Base-by-base conservation (phyloP, 2,113 vertebrate genomes). In the Prunella fulvescens region DNA sequence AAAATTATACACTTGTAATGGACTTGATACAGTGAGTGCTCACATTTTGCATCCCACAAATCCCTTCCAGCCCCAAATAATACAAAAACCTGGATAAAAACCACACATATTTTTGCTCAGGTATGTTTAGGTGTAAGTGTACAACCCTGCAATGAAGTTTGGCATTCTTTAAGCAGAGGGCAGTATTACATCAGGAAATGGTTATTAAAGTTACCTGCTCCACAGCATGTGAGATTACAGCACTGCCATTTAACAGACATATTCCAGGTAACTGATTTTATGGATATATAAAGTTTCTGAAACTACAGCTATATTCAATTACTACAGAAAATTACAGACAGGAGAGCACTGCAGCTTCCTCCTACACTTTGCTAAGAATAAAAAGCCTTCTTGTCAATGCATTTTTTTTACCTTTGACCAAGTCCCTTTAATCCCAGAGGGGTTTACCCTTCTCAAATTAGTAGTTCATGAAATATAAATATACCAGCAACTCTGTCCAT, bases 131-230 rank as follows among this genome's bases (percentile, higher is more conserved):
- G 20, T 66, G 72, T 29, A 91, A 42, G 51, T 8, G 45, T 4
- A 56, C 53, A 74, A 23, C 40, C 42, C 56, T 6, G 60, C 92
- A 95, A 92, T 91, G 91, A 95, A 95, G 78, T 93, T 94, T 94
- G 45, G 67, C 74, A 86, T 92, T 97, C 67, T 86, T 91, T 95
- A 92, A 95, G 96, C 66, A 93, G 93, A 94, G 90, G 97, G 89
- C 92, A 95, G 92, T 69, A 57, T 92, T 92, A 92, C 76, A 92
- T 93, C 81, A 84, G 88, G 56, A 96, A 93, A 95, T 24, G 28
- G 42, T 79, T 88, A 93, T 84, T 92, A 67, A 89, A 86, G 71
- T 95, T 69, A 77, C 84, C 64, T 58, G 33, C 73, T 53, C n/a
- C 48, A 42, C 26, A 78, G 31, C 9, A 64, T 7, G 31, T 5